Percentiles rank a stretch among this genome's conserved stretches.
phyloP scores from a whole-genome alignment of 2,888 invertebrate genomes.

The Proisotoma minuta region DNA sequence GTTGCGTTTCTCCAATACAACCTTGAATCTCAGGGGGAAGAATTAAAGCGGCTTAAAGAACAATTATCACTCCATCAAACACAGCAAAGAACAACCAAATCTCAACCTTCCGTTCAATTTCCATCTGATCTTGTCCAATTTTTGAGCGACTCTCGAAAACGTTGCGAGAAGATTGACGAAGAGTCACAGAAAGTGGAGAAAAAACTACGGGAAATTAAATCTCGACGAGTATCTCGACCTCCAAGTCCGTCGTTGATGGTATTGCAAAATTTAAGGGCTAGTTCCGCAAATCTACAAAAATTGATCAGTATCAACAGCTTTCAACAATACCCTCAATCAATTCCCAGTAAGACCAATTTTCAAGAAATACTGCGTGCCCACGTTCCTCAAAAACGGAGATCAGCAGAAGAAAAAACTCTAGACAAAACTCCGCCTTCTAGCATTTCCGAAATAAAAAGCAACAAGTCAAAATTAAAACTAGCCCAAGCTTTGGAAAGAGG shows the following conservation, averaged over 20 bases:
- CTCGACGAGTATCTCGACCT: no score
- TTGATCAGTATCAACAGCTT: no score
- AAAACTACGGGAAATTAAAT: constrained; percentile 19
- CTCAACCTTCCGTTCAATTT: background rate
- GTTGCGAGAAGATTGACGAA: constrained; percentile 36
- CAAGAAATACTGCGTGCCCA: no score
- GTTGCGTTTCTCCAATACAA: constrained; percentile 40
- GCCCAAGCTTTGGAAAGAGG: background rate
- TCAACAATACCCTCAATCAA: no score
- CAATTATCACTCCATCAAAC: constrained; percentile 9
- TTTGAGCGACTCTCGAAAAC: constrained; percentile 27
- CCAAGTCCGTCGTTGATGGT: no score
- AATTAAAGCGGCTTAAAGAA: constrained; percentile 31
- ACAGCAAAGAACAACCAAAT: background rate
- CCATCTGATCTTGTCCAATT: constrained; percentile 23
- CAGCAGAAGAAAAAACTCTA: background rate
- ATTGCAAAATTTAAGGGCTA: no score
- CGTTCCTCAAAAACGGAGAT: background rate
- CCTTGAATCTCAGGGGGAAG: constrained; percentile 40
- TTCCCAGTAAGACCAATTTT: background rate
- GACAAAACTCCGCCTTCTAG: no score
- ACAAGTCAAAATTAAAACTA: background rate
- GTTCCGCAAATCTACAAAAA: no score
- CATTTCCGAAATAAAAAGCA: no score
- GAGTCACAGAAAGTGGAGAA: constrained; percentile 31